Evolutionary conservation across 2,888 invertebrate species (phyloP), one percentile per base, ranked within the genome.

Genomic region (Agrochola macilenta): DNA sequence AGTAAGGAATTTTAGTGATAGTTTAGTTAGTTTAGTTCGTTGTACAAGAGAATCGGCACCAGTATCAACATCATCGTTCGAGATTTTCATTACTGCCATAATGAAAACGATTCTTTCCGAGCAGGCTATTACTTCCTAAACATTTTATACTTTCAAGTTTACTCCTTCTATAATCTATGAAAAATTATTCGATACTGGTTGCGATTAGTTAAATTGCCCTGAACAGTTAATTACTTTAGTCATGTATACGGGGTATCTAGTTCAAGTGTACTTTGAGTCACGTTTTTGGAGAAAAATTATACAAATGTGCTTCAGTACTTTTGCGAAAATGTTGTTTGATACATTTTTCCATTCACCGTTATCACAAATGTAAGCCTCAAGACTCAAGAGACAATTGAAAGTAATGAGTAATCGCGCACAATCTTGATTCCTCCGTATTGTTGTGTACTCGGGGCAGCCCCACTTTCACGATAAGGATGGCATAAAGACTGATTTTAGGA

Each of bases 371-470:
- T 73, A 49, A 46, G 17, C 17, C 30, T 60, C 9, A 52, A n/a
- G 20, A 49, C 5, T 76, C 52, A 61, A 75, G 61, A 75, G 61
- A 17, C 61, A 63, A 78, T 61, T 61, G 57, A 79, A 79, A 60
- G 39, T 52, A 49, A 65, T 79, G 66, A 79, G 39, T 79, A 61
- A 63, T 64, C n/a, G 17, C n/a, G 17, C 9, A 35, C 76, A 66
- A 35, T 69, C 63, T 43, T 49, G 49, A 43, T 39, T 12, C 12
- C 20, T 30, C n/a, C 9, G 9, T 14, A 65, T 65, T n/a, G 20
- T 58, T 39, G 9, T 57, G 12, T 4, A 17, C 30, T 78, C 26
- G 78, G 78, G 54, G 11, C 20, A 78, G 43, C 26, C 78, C 78
- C 54, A 61, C 46, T 78, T 78, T 17, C 26, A 68, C 26, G 35